Base-by-base conservation (phyloP, 2,797 vertebrate species). In the Pseudotriccus pelzelni region DNA sequence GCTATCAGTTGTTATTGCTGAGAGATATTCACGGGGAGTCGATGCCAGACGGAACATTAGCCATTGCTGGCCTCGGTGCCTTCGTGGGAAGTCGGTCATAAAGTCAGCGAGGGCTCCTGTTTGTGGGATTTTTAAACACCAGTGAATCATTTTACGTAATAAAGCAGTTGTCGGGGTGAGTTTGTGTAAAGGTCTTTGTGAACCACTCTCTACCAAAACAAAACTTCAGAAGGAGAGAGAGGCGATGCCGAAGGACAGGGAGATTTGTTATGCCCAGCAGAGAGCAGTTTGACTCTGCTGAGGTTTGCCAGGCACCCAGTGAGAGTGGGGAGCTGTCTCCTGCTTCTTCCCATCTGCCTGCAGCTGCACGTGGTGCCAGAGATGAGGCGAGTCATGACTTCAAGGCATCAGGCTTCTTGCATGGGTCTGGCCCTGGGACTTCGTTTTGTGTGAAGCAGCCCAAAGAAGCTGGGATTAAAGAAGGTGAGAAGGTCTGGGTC, bases 1-100 rank as follows among this genome's bases (percentile, higher is more conserved):
- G 85, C 90, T 97, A 96, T 96, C 95, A 86, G 96, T 97, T 97
- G 97, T 96, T 96, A 95, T 94, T 97, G 93, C 95, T 86, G 90
- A 82, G 92, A 96, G 94, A 95, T 81, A 93, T n/a, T 97, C 72
- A 25, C 10, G 12, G 87, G 77, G 91, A 94, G 91, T 85, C 37
- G 2, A 93, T 83, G 95, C 90, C 95, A 97, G 96, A 96, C 34
- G 1, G 90, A 96, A 89, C 93, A 96, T 97, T 97, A 97, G 94
- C 34, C 24, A 93, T 82, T 69, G 92, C 90, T 8, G 85, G 94
- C 89, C 91, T 94, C 8, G 4, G 77, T 91, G 92, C 83, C 94
- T 88, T 94, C 16, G 21, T 95, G 93, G 93, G 93, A 94, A 96
- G 94, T 89, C 72, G 3, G 93, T 91, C 88, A 91, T 93, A 93